Evolutionary conservation across 2,113 vertebrate genomes (phyloP).

Genomic region (Erythrocebus patas): DNA sequence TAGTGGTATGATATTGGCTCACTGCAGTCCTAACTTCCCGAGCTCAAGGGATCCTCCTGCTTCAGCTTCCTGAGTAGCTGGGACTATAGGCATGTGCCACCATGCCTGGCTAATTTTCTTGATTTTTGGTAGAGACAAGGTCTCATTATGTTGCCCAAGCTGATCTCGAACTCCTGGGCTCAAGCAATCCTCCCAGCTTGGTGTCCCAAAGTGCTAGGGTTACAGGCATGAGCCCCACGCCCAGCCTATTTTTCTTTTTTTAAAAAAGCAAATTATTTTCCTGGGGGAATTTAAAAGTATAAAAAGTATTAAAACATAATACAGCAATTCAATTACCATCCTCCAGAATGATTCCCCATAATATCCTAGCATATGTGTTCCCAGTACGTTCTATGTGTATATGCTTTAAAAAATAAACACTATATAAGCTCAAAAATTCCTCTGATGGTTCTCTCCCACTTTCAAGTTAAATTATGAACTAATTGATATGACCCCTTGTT

Average conservation of each 20-base stretch:
- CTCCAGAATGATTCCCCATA: not conserved
- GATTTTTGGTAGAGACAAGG: no score
- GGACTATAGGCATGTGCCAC: no score
- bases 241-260: not conserved
- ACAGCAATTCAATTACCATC: not conserved
- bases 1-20: no score
- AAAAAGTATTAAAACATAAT: not conserved
- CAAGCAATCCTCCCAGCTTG: no score
- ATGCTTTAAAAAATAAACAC: not conserved
- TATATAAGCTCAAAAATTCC: not conserved
- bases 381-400: not conserved
- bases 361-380: not conserved
- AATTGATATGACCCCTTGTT: not conserved
- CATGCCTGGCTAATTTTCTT: no score
- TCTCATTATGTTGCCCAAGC: no score
- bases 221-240: no score
- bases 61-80: no score
- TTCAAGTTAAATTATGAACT: slow-evolving; percentile 10
- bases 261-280: not conserved
- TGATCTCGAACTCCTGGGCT: no score
- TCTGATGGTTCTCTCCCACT: not conserved
- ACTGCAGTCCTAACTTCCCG: no score
- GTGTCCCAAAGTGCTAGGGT: no score
- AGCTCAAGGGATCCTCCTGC: no score
- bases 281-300: not conserved